Conservation (phyloP, 1,140 invertebrate genomes). For the Mya arenaria region DNA sequence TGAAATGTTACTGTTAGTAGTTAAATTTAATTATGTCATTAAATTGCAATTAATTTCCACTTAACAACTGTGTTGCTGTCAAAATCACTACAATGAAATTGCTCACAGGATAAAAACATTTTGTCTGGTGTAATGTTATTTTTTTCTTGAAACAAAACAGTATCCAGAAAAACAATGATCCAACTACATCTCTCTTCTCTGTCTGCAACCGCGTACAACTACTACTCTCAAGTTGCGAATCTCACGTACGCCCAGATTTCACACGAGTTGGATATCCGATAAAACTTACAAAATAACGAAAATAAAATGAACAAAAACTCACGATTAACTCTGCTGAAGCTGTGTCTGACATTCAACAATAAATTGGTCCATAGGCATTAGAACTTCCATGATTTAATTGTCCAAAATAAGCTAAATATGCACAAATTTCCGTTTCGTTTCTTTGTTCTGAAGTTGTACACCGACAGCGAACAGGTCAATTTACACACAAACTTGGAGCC, state of each 20-base stretch:
- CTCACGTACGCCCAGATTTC: background rate
- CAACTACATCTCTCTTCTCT: no score
- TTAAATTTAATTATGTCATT: background rate
- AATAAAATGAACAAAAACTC: constrained; percentile 14
- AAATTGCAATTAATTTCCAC: background rate
- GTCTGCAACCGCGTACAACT: no score
- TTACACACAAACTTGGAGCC: constrained; percentile 46
- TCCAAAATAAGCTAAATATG: constrained; percentile 18
- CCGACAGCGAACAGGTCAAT: constrained; percentile 44
- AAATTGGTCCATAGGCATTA: background rate
- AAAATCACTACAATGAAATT: background rate
- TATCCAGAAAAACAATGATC: no score
- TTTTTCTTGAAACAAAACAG: no score
- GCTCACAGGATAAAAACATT: no score
- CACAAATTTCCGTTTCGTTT: constrained; percentile 42
- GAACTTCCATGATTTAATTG: background rate
- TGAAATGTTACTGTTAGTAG: background rate
- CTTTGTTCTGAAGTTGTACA: no score
- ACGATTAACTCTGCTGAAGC: background rate
- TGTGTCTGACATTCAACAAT: background rate
- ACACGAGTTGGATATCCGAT: no score
- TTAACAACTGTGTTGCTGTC: constrained; percentile 10
- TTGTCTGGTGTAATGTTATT: no score
- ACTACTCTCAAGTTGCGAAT: background rate
- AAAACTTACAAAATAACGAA: background rate